A percentile compares a stretch with the other conserved stretches of the same genome.
phyloP scores from a whole-genome alignment of 2,888 invertebrate genomes.

The Melieria picta region DNA sequence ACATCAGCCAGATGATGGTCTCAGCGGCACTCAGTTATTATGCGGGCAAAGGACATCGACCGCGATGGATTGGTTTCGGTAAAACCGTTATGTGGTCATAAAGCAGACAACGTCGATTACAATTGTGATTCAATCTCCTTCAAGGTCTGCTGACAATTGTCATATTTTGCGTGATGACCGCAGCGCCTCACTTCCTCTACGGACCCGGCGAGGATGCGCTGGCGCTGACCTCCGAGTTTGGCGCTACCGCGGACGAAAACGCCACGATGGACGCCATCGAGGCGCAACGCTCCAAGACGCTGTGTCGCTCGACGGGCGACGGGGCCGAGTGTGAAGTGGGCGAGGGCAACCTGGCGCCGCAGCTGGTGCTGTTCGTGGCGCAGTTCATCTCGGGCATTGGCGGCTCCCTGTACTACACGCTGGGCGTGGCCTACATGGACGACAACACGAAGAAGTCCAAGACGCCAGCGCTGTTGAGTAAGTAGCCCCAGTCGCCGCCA shows the following conservation, averaged over 20 bases:
- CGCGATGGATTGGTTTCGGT: slow-evolving; percentile 76
- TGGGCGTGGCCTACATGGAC: slow-evolving; percentile 80
- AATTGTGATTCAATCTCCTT: not conserved
- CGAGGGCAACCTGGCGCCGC: slow-evolving; percentile 72
- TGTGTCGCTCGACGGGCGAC: slow-evolving; percentile 67
- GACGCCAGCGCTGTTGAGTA: slow-evolving; percentile 76
- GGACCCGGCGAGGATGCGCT: slow-evolving; percentile 76
- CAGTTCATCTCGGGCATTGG: slow-evolving; percentile 79
- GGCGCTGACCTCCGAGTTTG: slow-evolving; percentile 71
- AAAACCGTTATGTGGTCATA: slow-evolving; percentile 3
- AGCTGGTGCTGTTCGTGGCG: slow-evolving; percentile 73
- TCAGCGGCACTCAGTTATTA: slow-evolving; percentile 76
- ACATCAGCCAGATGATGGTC: slow-evolving; percentile 76
- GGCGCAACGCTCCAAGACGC: slow-evolving; percentile 68
- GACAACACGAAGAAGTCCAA: slow-evolving; percentile 80
- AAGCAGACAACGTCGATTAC: not conserved
- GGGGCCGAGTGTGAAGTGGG: slow-evolving; percentile 67
- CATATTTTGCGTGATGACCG: slow-evolving; percentile 74
- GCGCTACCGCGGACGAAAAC: slow-evolving; percentile 66
- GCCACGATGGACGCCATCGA: slow-evolving; percentile 66
- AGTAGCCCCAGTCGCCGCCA: slow-evolving; percentile 52
- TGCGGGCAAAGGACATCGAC: slow-evolving; percentile 76
- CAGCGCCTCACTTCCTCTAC: slow-evolving; percentile 75
- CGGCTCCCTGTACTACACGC: slow-evolving; percentile 74
- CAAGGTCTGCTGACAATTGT: slow-evolving; percentile 70